These are phyloP conservation scores for Peromyscus melanophrys DNA, from an alignment of 2,797 vertebrate genomes.

Conservation along the genomic window DNA sequence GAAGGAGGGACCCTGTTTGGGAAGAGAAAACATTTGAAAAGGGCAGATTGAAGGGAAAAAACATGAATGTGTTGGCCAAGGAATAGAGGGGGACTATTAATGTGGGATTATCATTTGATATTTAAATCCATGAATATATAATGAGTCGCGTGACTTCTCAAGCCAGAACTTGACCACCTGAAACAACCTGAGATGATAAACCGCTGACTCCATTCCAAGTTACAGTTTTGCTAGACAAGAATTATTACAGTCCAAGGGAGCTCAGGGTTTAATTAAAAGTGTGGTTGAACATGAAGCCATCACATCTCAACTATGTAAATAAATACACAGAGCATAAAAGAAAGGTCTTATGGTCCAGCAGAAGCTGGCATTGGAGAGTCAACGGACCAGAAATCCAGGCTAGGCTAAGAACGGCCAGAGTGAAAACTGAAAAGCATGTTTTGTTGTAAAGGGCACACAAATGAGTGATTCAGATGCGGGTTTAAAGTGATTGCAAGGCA, in stretches of 20 bases:
- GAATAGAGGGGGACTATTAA: background rate
- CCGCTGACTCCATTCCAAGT: constrained; percentile 1
- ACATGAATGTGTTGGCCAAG: background rate
- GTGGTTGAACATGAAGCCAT: background rate
- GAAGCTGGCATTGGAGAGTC: background rate
- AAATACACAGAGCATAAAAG: background rate
- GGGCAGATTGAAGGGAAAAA: background rate
- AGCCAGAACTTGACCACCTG: background rate
- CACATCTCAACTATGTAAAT: background rate
- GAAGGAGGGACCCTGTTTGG: background rate
- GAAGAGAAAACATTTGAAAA: constrained; percentile 7
- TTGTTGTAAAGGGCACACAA: background rate
- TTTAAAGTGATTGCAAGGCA: background rate
- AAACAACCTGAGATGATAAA: background rate
- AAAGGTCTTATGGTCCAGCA: background rate
- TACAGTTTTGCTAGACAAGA: background rate
- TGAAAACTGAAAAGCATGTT: background rate
- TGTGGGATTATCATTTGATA: background rate
- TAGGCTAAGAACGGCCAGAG: background rate
- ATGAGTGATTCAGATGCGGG: background rate
- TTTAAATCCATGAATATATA: background rate
- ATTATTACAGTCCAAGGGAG: background rate
- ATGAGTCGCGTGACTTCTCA: background rate
- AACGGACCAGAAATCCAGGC: background rate
- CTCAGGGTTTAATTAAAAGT: background rate